These are phyloP conservation scores for Gryllus longicercus DNA, from an alignment of 2,888 invertebrate genomes.

Conservation along the genomic window DNA sequence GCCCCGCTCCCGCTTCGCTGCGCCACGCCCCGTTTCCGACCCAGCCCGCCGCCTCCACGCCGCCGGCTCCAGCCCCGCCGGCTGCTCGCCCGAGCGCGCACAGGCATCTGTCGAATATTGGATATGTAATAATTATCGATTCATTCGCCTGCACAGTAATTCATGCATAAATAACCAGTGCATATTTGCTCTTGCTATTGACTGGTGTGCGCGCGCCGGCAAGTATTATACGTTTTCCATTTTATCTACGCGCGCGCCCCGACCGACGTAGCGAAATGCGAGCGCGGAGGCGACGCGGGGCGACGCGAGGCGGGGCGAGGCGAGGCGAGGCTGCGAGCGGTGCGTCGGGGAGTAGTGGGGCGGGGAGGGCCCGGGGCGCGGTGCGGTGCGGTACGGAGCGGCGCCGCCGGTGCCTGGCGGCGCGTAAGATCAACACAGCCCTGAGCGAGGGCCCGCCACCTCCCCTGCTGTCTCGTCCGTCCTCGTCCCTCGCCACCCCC, in stretches of 20 bases:
- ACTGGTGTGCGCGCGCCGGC: neutral
- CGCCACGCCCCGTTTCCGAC: neutral
- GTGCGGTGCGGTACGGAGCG: no score
- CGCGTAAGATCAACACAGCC: no score
- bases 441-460: no score
- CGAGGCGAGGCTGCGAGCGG: no score
- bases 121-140: constrained; percentile 17
- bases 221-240: neutral
- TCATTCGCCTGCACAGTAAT: neutral
- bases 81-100: constrained; percentile 7
- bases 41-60: neutral
- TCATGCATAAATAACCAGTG: constrained; percentile 17
- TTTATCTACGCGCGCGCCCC: neutral
- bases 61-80: neutral
- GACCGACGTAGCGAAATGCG: no score
- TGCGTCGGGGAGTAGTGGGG: no score
- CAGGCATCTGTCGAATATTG: constrained; percentile 9
- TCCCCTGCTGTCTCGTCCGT: no score
- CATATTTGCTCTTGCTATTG: constrained; percentile 8
- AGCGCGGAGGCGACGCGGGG: no score
- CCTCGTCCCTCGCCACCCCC: no score
- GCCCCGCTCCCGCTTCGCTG: neutral
- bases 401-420: no score
- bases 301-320: no score
- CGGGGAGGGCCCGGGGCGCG: no score